These are phyloP conservation scores for Sinonovacula constricta DNA, from an alignment of 1,140 invertebrate species.

Conservation along the genomic window DNA sequence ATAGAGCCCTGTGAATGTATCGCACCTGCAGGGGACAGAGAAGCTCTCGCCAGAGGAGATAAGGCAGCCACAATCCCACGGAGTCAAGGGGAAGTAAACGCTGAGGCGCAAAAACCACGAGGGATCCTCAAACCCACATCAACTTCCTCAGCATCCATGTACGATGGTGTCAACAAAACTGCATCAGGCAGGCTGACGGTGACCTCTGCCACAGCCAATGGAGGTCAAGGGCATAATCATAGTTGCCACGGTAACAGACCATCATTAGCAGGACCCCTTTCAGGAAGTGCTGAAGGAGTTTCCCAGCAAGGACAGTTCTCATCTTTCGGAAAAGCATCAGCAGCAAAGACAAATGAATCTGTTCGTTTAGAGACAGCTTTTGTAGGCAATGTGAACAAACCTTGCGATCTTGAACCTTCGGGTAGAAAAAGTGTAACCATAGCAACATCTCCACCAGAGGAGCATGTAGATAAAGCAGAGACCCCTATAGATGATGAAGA, in stretches of 20 bases:
- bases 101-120: conserved; percentile 57
- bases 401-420: conserved; percentile 16
- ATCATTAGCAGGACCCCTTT: conserved; percentile 12
- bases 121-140: conserved; percentile 82
- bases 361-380: conserved; percentile 66
- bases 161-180: conserved; percentile 86
- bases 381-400: conserved; percentile 53
- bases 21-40: conserved; percentile 41
- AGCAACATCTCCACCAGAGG: conserved; percentile 23
- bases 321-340: conserved; percentile 32
- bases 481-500: conserved; percentile 41
- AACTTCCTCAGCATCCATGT: conserved; percentile 86
- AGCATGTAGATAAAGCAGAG: neutral
- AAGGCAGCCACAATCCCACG: conserved; percentile 74
- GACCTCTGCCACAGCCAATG: conserved; percentile 18
- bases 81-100: conserved; percentile 53
- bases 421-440: conserved; percentile 53
- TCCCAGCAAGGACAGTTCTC: conserved; percentile 2
- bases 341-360: conserved; percentile 52
- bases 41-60: conserved; percentile 41
- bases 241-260: conserved; percentile 27
- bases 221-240: conserved; percentile 1
- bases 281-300: neutral
- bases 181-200: conserved; percentile 16
- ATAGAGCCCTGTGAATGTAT: conserved; percentile 51